A percentile compares a stretch with the other conserved stretches of the same genome.
Evolutionary conservation across 2,888 invertebrate species (phyloP).

Genomic region (Escarpia spicata): DNA sequence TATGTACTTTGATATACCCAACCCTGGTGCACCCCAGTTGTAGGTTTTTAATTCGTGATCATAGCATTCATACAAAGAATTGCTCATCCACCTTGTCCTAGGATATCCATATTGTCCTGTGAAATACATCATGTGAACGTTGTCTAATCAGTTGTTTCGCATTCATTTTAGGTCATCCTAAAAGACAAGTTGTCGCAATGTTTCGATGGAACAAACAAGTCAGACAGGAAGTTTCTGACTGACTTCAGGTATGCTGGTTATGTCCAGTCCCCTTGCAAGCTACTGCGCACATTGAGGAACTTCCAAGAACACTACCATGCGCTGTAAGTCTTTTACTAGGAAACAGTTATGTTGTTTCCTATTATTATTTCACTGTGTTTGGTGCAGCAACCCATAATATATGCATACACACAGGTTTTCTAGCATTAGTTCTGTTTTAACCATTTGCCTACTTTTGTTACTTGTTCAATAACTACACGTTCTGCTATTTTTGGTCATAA

Average conservation of each 20-base stretch:
- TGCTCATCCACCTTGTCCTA: too few relatives aligned
- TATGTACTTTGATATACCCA: background rate
- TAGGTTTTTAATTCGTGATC: background rate
- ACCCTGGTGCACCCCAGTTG: background rate
- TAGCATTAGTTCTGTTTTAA: too few relatives aligned
- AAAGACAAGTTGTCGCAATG: background rate
- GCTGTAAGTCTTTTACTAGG: background rate
- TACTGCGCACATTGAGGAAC: background rate
- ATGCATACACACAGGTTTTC: background rate
- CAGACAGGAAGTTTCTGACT: background rate
- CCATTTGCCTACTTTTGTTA: too few relatives aligned
- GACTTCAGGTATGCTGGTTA: background rate
- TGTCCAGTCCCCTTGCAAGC: background rate
- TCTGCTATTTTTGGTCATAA: too few relatives aligned
- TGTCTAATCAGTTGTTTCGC: background rate
- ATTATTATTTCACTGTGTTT: background rate
- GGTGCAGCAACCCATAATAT: background rate
- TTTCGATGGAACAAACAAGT: background rate
- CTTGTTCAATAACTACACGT: too few relatives aligned
- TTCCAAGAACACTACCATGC: background rate
- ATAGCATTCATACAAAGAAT: background rate
- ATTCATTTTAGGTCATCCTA: background rate
- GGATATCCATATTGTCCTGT: background rate
- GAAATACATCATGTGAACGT: background rate
- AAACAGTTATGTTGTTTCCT: background rate